Evolutionary conservation across 2,113 vertebrate species (phyloP).

Genomic region (Gorsachius goisagi): DNA sequence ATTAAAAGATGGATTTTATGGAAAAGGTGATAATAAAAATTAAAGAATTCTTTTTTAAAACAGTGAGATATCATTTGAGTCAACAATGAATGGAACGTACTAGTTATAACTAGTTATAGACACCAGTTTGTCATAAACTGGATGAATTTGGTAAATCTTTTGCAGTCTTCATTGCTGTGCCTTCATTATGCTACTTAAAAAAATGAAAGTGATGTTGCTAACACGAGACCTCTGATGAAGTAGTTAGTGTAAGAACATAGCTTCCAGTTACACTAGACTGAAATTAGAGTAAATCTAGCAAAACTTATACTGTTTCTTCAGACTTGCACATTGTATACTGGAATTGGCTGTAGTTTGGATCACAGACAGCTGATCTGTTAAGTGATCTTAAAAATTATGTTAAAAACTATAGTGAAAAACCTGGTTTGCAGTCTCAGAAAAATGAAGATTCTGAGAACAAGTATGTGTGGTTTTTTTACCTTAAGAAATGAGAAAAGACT

Average conservation of each 20-base stretch:
- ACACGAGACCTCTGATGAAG: not conserved
- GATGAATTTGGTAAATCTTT: not conserved
- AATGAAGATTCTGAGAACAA: not conserved
- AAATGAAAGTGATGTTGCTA: not conserved
- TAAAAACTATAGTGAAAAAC: not conserved
- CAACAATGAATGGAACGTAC: not conserved
- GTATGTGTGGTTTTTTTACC: not conserved
- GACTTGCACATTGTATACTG: not conserved
- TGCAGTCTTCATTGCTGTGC: not conserved
- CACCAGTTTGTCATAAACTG: not conserved
- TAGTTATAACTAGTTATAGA: not conserved
- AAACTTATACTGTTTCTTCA: not conserved
- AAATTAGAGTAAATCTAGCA: not conserved
- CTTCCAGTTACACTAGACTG: not conserved
- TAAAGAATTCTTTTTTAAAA: not conserved
- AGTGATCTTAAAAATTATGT: not conserved
- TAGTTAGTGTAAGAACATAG: not conserved
- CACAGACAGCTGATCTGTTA: not conserved
- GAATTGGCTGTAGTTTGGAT: not conserved
- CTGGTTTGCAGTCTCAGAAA: not conserved
- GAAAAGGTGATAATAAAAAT: not conserved
- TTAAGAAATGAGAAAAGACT: not conserved
- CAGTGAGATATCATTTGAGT: not conserved
- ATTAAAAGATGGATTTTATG: not conserved
- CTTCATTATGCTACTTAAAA: not conserved